Percentiles rank a stretch among this genome's conserved stretches.
Evolutionary conservation across 2,797 vertebrate genomes (phyloP).

Genomic region (Fistularia tabacaria): DNA sequence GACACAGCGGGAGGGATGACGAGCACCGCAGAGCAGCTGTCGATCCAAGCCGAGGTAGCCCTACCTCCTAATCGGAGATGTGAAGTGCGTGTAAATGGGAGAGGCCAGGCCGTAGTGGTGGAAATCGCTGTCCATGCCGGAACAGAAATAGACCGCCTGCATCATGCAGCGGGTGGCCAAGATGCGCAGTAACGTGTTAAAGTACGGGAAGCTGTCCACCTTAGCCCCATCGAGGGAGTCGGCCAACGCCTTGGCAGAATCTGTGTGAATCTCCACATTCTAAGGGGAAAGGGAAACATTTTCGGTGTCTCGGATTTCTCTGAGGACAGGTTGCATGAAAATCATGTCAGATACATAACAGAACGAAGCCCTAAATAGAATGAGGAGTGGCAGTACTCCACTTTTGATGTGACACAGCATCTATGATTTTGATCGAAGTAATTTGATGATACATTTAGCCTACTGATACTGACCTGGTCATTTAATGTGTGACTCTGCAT

Average conservation of each 20-base stretch:
- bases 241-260: constrained; percentile 91
- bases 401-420: no score
- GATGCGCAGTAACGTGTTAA: constrained; percentile 92
- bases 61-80: constrained; percentile 96
- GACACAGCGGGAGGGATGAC: not conserved
- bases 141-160: constrained; percentile 98
- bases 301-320: not conserved
- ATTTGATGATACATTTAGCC: no score
- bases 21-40: no score
- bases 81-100: constrained; percentile 97
- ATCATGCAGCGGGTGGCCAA: constrained; percentile 98
- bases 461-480: no score
- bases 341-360: no score
- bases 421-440: no score
- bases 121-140: constrained; percentile 96
- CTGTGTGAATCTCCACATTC: constrained; percentile 85
- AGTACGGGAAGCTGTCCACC: constrained; percentile 81
- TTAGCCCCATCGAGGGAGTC: constrained; percentile 87
- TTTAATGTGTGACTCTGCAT: no score
- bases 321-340: no score
- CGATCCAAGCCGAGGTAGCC: no score
- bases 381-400: no score
- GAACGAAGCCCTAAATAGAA: no score
- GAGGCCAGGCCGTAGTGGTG: constrained; percentile 96
- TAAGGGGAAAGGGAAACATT: constrained; percentile 42